These are phyloP conservation scores for Apogon hyalosoma DNA, from an alignment of 2,797 vertebrate species.

Conservation along the genomic window DNA sequence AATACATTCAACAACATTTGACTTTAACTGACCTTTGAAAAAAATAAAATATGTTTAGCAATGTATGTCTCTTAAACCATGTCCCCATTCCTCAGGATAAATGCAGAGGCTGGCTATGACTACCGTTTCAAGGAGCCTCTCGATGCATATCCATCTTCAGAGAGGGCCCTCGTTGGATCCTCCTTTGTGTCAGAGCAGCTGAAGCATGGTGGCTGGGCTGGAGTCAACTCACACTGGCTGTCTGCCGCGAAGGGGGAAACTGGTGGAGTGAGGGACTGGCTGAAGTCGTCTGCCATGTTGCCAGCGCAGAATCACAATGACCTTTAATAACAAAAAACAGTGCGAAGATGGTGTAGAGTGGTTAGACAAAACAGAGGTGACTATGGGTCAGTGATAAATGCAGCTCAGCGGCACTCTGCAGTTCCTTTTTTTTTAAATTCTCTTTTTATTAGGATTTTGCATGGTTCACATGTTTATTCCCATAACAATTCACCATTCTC, in stretches of 20 bases:
- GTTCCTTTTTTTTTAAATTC: too few species aligned
- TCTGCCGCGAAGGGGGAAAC: slow-evolving; percentile 86
- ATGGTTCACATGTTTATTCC: too few species aligned
- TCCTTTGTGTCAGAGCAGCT: slow-evolving; percentile 86
- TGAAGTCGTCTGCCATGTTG: slow-evolving; percentile 87
- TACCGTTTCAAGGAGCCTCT: slow-evolving; percentile 93
- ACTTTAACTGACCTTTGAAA: slow-evolving; percentile 13
- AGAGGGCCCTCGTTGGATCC: slow-evolving; percentile 79
- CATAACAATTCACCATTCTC: too few species aligned
- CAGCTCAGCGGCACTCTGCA: too few species aligned
- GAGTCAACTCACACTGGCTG: slow-evolving; percentile 79
- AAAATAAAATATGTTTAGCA: not conserved
- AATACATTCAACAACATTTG: not conserved
- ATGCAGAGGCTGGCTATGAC: not conserved
- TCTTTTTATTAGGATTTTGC: too few species aligned
- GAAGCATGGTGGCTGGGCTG: slow-evolving; percentile 84
- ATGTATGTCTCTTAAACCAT: not conserved
- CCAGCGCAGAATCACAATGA: slow-evolving; percentile 7
- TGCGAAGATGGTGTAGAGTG: not conserved
- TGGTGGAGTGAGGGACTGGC: slow-evolving; percentile 81
- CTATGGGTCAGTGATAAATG: too few species aligned
- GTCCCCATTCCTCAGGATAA: not conserved
- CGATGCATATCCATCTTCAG: slow-evolving; percentile 86
- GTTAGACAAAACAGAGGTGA: not conserved
- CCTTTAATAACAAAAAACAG: slow-evolving; percentile 19